Evolutionary conservation across 2,113 vertebrate species (phyloP), one percentile per base, ranked within the genome.

Genomic region (Chlorodrepanis virens): DNA sequence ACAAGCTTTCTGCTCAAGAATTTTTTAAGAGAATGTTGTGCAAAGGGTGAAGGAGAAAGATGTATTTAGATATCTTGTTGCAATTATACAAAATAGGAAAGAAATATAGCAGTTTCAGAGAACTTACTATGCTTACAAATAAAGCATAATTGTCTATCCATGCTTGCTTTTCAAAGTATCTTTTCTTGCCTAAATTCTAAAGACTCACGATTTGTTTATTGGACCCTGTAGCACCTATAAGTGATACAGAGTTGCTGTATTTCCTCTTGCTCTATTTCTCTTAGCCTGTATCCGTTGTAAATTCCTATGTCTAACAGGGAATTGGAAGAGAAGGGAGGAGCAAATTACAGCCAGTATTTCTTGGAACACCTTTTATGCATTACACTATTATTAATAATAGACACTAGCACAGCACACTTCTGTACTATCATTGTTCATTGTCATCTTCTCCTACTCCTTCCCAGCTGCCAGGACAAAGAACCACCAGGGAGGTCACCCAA

Each of bases 331-430:
- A 57, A 77, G 61, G 14, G 28, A 65, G 4, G 4, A 19, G 25
- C 13, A 85, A 28, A 64, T 65, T 49, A 57, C 59, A 77, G 28
- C 2, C 6, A 40, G 2, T 61, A 52, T 80, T 84, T 87, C 39
- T 70, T 57, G 60, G 47, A 78, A 63, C 6, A 82, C 25, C 20
- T 87, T 89, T 78, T n/a, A 39, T 50, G 39, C 19, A 40, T 89
- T 69, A 80, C 60, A 6, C 3, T 44, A 9, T 76, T 69, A 57
- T 65, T 77, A 95, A 29, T 16, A 65, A 76, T 21, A 29, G 49
- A 24, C 1, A 20, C 42, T n/a, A 64, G 18, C 22, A 35, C 14
- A 40, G 20, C n/a, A 25, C 0, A 3, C 9, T 53, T 49, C 6
- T 1, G 22, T 35, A 16, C 37, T 61, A 11, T 5, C 8, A 8